Evolutionary conservation across 2,888 invertebrate species (phyloP).

Genomic region (Melieria picta): DNA sequence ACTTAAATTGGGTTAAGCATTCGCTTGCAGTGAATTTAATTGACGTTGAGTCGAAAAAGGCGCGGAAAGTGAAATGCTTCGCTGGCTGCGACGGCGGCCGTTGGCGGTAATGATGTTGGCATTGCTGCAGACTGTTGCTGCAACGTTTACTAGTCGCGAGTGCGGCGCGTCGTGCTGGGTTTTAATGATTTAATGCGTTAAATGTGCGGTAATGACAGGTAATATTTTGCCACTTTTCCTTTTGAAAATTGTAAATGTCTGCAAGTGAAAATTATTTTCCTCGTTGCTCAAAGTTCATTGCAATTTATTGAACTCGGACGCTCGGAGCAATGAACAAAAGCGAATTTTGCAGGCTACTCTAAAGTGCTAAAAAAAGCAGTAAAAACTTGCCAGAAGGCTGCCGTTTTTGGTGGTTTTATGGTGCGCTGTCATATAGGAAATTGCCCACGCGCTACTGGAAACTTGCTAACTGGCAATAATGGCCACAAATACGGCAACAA

Average conservation of each 20-base stretch:
- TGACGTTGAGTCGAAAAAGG: not conserved
- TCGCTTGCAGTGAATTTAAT: not conserved
- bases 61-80: too few relatives aligned
- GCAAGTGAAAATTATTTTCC: not conserved
- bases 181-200: too few relatives aligned
- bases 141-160: not conserved
- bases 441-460: not conserved
- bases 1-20: slow-evolving; percentile 3
- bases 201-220: too few relatives aligned
- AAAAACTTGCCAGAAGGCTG: too few relatives aligned
- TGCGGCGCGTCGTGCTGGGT: too few relatives aligned
- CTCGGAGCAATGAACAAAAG: too few relatives aligned
- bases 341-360: too few relatives aligned
- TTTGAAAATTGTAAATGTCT: not conserved
- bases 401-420: too few relatives aligned
- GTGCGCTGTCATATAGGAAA: not conserved
- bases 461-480: not conserved
- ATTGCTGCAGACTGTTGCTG: not conserved
- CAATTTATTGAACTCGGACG: not conserved
- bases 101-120: too few relatives aligned
- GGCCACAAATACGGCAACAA: not conserved
- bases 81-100: too few relatives aligned
- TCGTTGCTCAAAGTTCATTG: not conserved
- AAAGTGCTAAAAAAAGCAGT: too few relatives aligned
- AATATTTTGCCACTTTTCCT: not conserved